phyloP scores from a whole-genome alignment of 2,113 vertebrate species.

The Phaethornis superciliosus region DNA sequence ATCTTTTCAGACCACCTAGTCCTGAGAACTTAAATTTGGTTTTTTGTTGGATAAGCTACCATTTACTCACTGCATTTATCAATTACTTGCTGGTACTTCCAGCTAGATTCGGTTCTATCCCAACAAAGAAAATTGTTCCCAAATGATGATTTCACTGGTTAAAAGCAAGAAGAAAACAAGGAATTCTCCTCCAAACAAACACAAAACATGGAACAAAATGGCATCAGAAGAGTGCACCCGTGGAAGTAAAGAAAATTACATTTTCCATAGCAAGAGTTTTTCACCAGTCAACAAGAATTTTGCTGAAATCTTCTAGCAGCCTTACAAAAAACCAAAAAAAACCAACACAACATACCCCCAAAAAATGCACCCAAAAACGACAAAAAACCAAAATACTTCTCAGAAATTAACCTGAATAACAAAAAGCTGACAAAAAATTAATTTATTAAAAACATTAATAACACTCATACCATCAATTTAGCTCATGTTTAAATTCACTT shows the following conservation, averaged over 20 bases:
- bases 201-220: neutral
- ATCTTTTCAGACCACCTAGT: slow-evolving; percentile 45
- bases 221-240: neutral
- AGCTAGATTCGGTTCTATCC: neutral
- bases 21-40: slow-evolving; percentile 43
- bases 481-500: neutral
- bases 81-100: neutral
- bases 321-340: neutral
- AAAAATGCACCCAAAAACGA: too few species aligned
- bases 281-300: neutral
- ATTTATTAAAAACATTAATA: neutral
- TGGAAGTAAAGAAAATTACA: neutral
- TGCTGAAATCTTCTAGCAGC: neutral
- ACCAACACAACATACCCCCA: too few species aligned
- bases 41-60: slow-evolving; percentile 2
- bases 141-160: neutral
- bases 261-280: neutral
- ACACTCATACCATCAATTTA: neutral
- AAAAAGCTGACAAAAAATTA: neutral
- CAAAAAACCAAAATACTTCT: too few species aligned
- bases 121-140: neutral
- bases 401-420: neutral
- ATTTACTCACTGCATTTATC: slow-evolving; percentile 35
- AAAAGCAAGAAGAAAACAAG: neutral
- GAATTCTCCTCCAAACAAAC: neutral